Conservation (phyloP, 2,888 invertebrate genomes). For the Strigamia maritima region DNA sequence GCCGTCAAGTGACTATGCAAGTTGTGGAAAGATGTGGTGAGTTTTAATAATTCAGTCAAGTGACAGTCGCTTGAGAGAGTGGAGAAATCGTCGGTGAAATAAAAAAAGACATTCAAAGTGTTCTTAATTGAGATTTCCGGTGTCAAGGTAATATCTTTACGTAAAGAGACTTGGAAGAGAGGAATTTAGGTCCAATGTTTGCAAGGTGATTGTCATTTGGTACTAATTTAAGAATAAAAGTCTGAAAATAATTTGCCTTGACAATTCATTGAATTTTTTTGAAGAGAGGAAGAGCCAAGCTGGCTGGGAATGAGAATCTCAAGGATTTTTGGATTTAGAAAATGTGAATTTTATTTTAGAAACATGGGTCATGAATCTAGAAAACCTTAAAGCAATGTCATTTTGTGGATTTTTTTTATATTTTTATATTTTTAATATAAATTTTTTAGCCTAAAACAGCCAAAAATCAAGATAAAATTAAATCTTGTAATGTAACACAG, state of each 20-base stretch:
- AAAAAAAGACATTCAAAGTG: background rate
- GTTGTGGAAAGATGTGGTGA: background rate
- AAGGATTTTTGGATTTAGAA: background rate
- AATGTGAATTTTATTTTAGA: background rate
- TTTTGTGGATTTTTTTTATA: too few species aligned
- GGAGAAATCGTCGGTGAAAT: background rate
- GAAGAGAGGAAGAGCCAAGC: background rate
- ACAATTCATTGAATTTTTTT: background rate
- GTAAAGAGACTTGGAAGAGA: background rate
- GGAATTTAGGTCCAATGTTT: background rate
- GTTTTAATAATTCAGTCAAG: conserved; percentile 26
- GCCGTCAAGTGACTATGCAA: background rate
- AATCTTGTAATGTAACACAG: too few species aligned
- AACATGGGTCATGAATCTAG: background rate
- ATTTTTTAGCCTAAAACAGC: too few species aligned
- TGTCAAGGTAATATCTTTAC: background rate
- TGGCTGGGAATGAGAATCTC: background rate
- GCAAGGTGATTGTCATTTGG: conserved; percentile 10
- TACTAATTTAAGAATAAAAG: background rate
- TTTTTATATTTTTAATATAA: too few species aligned
- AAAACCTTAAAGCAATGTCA: background rate
- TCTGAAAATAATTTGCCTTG: background rate
- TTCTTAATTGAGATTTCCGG: conserved; percentile 27
- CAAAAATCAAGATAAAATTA: too few species aligned
- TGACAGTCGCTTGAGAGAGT: conserved; percentile 10